A percentile compares a stretch with the other conserved stretches of the same genome.
Evolutionary conservation across 2,113 vertebrate genomes (phyloP).

Genomic region (Edolisoma coerulescens): DNA sequence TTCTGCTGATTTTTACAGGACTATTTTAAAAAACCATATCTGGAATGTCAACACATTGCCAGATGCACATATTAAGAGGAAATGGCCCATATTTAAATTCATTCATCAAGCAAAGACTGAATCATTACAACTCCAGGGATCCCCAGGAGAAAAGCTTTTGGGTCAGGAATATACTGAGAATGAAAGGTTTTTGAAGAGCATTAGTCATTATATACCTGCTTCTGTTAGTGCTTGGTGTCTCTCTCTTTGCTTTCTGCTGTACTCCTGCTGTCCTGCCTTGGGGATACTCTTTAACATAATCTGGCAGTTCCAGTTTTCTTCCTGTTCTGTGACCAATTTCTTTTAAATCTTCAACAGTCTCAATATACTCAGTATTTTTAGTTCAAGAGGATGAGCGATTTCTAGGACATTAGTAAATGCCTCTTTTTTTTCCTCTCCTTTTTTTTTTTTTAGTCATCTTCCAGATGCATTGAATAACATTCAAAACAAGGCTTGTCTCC

Average conservation of each 20-base stretch:
- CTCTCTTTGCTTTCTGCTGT: not conserved
- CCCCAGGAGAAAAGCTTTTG: not conserved
- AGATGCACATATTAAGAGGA: not conserved
- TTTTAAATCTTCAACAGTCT: not conserved
- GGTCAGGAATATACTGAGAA: not conserved
- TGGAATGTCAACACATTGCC: not conserved
- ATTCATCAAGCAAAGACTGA: not conserved
- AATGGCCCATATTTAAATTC: not conserved
- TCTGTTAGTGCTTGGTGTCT: not conserved
- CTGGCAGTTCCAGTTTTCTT: not conserved
- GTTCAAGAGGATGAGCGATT: slow-evolving; percentile 27
- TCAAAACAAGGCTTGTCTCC: not conserved
- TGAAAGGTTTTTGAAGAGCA: not conserved
- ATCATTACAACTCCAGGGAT: not conserved
- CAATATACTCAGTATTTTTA: not conserved
- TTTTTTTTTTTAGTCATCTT: not conserved
- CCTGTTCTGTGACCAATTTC: not conserved
- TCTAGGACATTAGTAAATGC: not conserved
- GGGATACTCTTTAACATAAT: not conserved
- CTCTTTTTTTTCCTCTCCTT: not conserved
- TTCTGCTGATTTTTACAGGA: not conserved
- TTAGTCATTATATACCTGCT: not conserved
- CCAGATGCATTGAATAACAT: not conserved
- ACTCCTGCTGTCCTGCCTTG: not conserved
- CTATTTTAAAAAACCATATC: fast-evolving